Evolutionary conservation across 1,140 invertebrate genomes (phyloP).

Genomic region (Megalopta genalis): DNA sequence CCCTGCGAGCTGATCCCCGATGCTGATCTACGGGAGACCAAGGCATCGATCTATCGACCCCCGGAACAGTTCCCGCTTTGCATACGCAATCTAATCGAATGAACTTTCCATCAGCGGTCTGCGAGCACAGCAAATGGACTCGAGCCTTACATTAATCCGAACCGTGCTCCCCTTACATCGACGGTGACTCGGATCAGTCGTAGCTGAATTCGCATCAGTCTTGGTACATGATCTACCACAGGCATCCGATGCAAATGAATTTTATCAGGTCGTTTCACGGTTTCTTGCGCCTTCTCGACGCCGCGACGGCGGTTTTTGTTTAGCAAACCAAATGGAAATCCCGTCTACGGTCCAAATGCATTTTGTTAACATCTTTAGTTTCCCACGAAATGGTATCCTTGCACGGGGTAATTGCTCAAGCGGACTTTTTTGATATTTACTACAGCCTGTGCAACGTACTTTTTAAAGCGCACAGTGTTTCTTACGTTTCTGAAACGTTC

Average conservation of each 20-base stretch:
- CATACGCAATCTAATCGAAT: conserved; percentile 20
- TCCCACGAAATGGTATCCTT: no score
- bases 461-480: no score
- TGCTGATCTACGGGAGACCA: not conserved
- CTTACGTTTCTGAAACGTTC: no score
- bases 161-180: not conserved
- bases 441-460: no score
- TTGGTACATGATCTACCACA: not conserved
- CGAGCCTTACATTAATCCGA: not conserved
- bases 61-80: conserved; percentile 10
- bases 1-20: not conserved
- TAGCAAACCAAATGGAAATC: no score
- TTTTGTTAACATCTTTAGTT: no score
- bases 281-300: not conserved
- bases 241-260: not conserved
- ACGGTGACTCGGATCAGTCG: not conserved
- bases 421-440: no score
- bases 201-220: not conserved
- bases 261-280: not conserved
- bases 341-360: no score
- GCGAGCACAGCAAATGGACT: not conserved
- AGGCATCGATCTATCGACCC: not conserved
- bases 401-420: no score
- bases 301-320: not conserved
- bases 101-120: conserved; percentile 31